Conservation (phyloP, 1,140 invertebrate species). For the Drosophila jambulina region DNA sequence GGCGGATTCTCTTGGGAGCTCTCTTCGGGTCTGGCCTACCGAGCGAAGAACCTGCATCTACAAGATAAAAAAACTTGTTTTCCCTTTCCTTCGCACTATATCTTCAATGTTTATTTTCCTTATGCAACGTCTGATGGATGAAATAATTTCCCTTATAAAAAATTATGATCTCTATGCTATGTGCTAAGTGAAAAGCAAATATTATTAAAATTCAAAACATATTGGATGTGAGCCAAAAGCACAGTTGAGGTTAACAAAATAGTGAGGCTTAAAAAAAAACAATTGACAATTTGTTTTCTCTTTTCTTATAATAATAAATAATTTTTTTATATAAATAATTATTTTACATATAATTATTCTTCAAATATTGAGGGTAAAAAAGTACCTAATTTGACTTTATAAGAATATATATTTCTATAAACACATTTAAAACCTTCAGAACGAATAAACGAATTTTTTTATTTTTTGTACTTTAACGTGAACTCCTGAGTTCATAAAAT, state of each 20-base stretch:
- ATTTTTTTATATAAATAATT: neutral
- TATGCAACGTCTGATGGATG: constrained; percentile 31
- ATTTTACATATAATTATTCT: too few species aligned
- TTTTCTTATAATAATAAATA: neutral
- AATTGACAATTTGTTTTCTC: neutral
- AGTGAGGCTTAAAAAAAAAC: neutral
- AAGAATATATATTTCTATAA: too few species aligned
- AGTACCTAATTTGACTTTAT: too few species aligned
- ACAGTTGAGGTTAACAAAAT: neutral
- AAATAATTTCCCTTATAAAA: constrained; percentile 41
- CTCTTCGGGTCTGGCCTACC: constrained; percentile 1
- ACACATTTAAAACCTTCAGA: too few species aligned
- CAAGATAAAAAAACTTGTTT: constrained; percentile 31
- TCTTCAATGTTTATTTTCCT: constrained; percentile 5
- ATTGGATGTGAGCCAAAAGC: constrained; percentile 51
- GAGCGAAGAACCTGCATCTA: neutral
- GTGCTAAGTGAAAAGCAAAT: constrained; percentile 50
- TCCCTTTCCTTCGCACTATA: constrained; percentile 12
- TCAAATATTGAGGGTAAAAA: too few species aligned
- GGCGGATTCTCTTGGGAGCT: constrained; percentile 15
- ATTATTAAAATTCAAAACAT: constrained; percentile 58
- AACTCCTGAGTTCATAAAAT: too few species aligned
- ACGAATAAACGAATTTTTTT: too few species aligned
- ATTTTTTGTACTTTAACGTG: too few species aligned
- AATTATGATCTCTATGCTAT: constrained; percentile 38